Base-by-base conservation (phyloP, 2,888 invertebrate species). In the Apomyelois bistriatella region DNA sequence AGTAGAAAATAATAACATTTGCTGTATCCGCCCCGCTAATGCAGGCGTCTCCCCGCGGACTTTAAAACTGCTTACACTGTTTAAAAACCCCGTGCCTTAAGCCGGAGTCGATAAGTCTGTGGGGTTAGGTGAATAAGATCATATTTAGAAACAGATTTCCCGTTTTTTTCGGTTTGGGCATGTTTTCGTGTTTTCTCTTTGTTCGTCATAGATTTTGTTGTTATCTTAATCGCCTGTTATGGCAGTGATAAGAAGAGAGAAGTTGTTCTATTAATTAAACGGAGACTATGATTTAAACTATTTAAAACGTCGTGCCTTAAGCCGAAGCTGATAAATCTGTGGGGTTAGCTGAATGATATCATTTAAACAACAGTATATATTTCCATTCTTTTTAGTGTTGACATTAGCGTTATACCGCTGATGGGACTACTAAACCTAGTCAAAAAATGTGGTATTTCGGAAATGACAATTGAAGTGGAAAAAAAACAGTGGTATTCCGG, bases 1-100 rank as follows among this genome's bases (percentile, higher is more conserved):
- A 52, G 22, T 37, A 37, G 41, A 13, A 53, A 60, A 60, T 60
- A 60, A 60, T 60, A 60, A 58, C 59, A 56, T 60, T 60, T 58
- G 56, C 54, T 40, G 43, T 56, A 58, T 60, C 58, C 58, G 37
- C 46, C 35, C 47, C 56, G 56, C 59, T 60, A 60, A 60, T 60
- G 59, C 54, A 54, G 48, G 38, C 40, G n/a, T 48, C 55, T 60
- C 59, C 59, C 59, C 17, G 49, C 35, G 59, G 59, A 56, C 50
- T 58, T 58, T 58, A 12, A 59, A 57, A 59, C 59, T 59, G 56
- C 58, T 58, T 58, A 56, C 42, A 37, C 32, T 46, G 49, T 41
- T 59, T 56, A 54, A 59, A 58, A 59, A 54, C 37, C 52, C 35
- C 49, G 46, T 22, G 47, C 47, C 41, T 30, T 16, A 32, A 35